Evolutionary conservation across 2,797 vertebrate genomes (phyloP).

Genomic region (Parauchenoglanis ngamensis): DNA sequence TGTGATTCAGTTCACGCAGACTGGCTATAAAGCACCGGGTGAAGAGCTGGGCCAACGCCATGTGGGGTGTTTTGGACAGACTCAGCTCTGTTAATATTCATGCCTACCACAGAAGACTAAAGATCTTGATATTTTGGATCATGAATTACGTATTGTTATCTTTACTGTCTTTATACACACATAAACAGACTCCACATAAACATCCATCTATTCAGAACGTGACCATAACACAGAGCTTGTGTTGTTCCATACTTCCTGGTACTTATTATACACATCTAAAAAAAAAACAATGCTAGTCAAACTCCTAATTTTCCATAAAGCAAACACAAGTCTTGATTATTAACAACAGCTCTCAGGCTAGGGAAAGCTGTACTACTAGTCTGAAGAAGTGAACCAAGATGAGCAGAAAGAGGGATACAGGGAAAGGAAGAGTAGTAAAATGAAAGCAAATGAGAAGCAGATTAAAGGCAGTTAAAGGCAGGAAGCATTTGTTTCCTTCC

Average conservation of each 20-base stretch:
- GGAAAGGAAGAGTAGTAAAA: slow-evolving; percentile 58
- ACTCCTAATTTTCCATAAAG: slow-evolving; percentile 23
- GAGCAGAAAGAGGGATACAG: slow-evolving; percentile 33
- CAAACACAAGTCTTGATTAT: slow-evolving; percentile 17
- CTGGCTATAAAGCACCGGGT: slow-evolving; percentile 62
- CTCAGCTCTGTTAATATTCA: slow-evolving; percentile 57
- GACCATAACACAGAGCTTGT: slow-evolving; percentile 25
- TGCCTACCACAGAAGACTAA: slow-evolving; percentile 41
- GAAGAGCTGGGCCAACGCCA: slow-evolving; percentile 47
- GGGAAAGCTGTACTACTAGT: not conserved
- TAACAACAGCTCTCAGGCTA: not conserved
- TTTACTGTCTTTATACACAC: slow-evolving; percentile 25
- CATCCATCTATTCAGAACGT: slow-evolving; percentile 31
- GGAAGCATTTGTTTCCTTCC: slow-evolving; percentile 55
- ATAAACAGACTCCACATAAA: slow-evolving; percentile 8
- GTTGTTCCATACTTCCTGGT: slow-evolving; percentile 17
- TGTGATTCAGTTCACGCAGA: slow-evolving; percentile 56
- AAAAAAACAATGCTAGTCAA: not conserved
- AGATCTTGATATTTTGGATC: slow-evolving; percentile 35
- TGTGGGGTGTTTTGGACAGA: slow-evolving; percentile 60
- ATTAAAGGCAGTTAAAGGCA: slow-evolving; percentile 56
- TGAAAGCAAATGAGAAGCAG: slow-evolving; percentile 57
- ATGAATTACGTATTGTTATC: not conserved
- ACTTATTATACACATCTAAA: slow-evolving; percentile 46
- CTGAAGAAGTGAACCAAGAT: slow-evolving; percentile 25